These are phyloP conservation scores for Ophion slaviceki DNA, from an alignment of 2,888 invertebrate genomes.

Conservation along the genomic window DNA sequence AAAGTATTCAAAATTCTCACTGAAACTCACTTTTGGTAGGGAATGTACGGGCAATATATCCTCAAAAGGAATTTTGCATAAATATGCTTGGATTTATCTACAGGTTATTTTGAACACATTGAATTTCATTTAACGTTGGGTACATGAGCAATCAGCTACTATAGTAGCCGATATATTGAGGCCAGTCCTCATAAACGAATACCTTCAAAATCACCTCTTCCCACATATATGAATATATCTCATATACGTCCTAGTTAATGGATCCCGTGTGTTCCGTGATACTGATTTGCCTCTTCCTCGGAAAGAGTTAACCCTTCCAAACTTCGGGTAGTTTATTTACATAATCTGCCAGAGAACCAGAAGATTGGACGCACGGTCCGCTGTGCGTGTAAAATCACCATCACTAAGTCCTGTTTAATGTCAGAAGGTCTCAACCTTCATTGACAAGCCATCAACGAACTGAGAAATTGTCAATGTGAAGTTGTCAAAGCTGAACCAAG, in stretches of 20 bases:
- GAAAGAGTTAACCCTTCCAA: slow-evolving; percentile 19
- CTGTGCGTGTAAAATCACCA: background rate
- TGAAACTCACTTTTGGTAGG: no score
- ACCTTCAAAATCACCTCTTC: background rate
- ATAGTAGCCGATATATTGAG: no score
- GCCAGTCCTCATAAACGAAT: no score
- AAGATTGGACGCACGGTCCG: no score
- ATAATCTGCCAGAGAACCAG: background rate
- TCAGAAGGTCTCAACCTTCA: background rate
- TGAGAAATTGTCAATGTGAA: background rate
- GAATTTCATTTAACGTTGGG: no score
- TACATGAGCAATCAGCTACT: no score
- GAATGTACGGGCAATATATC: no score
- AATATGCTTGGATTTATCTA: no score
- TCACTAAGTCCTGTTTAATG: background rate
- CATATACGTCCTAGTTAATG: background rate
- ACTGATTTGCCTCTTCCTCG: slow-evolving; percentile 43
- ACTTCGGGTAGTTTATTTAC: slow-evolving; percentile 53
- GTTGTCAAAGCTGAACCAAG: background rate
- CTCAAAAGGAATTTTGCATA: no score
- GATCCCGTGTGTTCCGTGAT: background rate
- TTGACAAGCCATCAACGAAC: background rate
- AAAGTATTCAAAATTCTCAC: no score
- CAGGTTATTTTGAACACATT: no score
- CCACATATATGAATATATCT: no score